Percentiles rank a stretch among this genome's conserved stretches.
These are phyloP conservation scores for Ctenoplectra terminalis DNA, from an alignment of 1,140 invertebrate species.

Conservation along the genomic window DNA sequence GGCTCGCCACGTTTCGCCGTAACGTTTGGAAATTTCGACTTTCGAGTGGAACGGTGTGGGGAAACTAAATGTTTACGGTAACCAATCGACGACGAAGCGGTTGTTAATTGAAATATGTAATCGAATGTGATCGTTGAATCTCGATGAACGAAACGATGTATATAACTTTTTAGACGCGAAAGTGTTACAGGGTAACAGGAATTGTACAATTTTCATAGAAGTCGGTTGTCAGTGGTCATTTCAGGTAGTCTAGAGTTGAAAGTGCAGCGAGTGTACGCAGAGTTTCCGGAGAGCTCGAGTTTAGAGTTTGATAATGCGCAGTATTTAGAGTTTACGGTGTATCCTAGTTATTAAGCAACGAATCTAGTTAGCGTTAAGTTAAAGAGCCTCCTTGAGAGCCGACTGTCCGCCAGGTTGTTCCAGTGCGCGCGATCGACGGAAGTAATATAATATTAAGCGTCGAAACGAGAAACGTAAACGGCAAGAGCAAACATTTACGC, in stretches of 20 bases:
- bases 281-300: background rate
- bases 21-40: background rate
- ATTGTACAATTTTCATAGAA: background rate
- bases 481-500: background rate
- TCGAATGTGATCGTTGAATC: too few relatives aligned
- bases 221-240: background rate
- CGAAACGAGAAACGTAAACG: background rate
- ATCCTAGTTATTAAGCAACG: background rate
- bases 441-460: background rate
- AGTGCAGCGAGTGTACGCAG: background rate
- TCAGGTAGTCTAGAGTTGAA: too few relatives aligned
- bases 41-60: background rate
- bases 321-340: slow-evolving; percentile 5
- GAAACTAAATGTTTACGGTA: background rate
- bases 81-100: background rate
- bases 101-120: too few relatives aligned
- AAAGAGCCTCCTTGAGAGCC: background rate
- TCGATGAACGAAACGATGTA: too few relatives aligned
- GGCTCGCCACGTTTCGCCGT: background rate
- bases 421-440: background rate
- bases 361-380: slow-evolving; percentile 1
- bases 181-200: too few relatives aligned
- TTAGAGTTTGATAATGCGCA: background rate
- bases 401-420: background rate
- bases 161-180: too few relatives aligned